A percentile compares a stretch with the other conserved stretches of the same genome.
Conservation (phyloP, 2,797 vertebrate species). For the Cossypha heuglini region DNA sequence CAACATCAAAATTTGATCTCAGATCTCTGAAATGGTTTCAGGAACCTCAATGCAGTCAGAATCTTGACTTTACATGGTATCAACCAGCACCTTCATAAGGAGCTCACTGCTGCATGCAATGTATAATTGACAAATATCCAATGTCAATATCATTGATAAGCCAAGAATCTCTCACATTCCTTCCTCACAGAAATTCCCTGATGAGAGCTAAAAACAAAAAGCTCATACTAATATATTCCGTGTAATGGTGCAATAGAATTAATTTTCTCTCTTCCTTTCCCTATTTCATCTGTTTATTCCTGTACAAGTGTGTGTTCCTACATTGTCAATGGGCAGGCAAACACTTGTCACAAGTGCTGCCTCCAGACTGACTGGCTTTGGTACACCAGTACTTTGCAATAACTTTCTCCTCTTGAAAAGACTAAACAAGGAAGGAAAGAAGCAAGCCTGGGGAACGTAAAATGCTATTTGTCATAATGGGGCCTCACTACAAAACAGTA, state of each 20-base stretch:
- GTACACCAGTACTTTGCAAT: not conserved
- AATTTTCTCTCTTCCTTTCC: constrained; percentile 17
- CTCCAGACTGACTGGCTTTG: constrained; percentile 16
- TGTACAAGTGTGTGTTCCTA: not conserved
- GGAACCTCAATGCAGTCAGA: not conserved
- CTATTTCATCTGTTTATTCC: not conserved
- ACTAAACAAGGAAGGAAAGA: not conserved
- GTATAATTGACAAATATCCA: not conserved
- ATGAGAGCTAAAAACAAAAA: not conserved
- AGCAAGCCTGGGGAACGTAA: not conserved
- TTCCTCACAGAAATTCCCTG: not conserved
- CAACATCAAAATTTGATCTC: not conserved
- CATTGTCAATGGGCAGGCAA: not conserved
- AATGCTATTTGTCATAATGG: not conserved
- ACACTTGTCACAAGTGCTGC: not conserved
- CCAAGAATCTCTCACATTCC: not conserved
- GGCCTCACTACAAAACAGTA: not conserved
- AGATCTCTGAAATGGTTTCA: not conserved
- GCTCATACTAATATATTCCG: not conserved
- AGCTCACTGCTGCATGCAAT: not conserved
- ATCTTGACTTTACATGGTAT: not conserved
- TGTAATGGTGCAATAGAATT: not conserved
- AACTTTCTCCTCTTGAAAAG: not conserved
- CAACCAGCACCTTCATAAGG: not conserved
- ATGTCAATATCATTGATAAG: fast-evolving